These are phyloP conservation scores for Micrasema minimum DNA, from an alignment of 1,140 invertebrate genomes.

Conservation along the genomic window DNA sequence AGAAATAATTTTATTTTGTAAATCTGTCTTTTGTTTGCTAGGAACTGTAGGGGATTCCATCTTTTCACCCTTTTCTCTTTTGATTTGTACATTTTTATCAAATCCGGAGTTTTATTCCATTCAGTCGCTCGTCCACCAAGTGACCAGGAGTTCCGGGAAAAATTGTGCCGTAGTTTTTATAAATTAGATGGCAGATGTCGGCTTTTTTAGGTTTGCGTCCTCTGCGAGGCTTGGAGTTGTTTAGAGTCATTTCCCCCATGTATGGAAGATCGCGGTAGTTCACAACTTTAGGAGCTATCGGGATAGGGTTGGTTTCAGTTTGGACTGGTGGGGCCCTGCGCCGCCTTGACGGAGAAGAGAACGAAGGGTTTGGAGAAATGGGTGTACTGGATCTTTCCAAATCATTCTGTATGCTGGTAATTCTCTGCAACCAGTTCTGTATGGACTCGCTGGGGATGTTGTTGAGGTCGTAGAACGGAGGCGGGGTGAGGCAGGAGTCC, in stretches of 20 bases:
- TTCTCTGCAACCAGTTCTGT: constrained; percentile 77
- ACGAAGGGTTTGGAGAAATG: constrained; percentile 55
- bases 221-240: constrained; percentile 84
- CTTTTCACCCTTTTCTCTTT: constrained; percentile 45
- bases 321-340: constrained; percentile 48
- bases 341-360: constrained; percentile 48
- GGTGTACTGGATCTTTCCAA: constrained; percentile 56
- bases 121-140: constrained; percentile 54
- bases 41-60: constrained; percentile 29
- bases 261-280: constrained; percentile 87
- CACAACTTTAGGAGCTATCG: constrained; percentile 68
- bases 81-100: constrained; percentile 43
- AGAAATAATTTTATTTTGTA: constrained; percentile 77
- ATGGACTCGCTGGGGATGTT: constrained; percentile 71
- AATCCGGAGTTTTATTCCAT: constrained; percentile 34
- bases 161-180: constrained; percentile 90
- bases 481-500: constrained; percentile 56
- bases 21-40: constrained; percentile 67
- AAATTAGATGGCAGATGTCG: constrained; percentile 90
- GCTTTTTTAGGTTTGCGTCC: constrained; percentile 90
- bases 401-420: constrained; percentile 75
- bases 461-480: constrained; percentile 55
- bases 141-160: constrained; percentile 76
- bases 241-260: constrained; percentile 90
- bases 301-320: constrained; percentile 56